A percentile compares a stretch with the other conserved stretches of the same genome.
Conservation (phyloP, 2,797 vertebrate genomes). For the Apodemus agrarius region DNA sequence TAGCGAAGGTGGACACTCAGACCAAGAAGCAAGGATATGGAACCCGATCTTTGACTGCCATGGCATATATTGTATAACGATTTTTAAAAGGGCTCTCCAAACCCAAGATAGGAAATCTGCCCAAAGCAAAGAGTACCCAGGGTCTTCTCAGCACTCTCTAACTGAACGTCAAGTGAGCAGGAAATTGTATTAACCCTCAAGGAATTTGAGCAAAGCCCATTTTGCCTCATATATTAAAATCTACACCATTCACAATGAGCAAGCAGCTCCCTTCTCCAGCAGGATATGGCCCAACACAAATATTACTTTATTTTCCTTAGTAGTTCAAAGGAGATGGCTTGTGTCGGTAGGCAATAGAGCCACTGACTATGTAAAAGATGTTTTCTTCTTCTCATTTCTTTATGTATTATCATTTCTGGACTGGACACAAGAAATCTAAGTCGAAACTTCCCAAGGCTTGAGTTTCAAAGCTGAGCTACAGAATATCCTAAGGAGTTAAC, state of each 20-base stretch:
- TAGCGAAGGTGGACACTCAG: conserved; percentile 63
- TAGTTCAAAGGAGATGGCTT: conserved; percentile 62
- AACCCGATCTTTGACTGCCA: not conserved
- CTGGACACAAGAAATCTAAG: not conserved
- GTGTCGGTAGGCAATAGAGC: conserved; percentile 53
- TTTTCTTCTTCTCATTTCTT: conserved; percentile 46
- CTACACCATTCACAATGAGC: conserved; percentile 5
- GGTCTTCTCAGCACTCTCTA: not conserved
- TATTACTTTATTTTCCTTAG: conserved; percentile 71
- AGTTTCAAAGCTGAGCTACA: not conserved
- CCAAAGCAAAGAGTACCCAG: not conserved
- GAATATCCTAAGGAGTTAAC: not conserved
- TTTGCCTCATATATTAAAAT: conserved; percentile 16
- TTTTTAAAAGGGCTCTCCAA: not conserved
- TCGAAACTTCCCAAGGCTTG: not conserved
- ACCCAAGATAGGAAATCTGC: conserved; percentile 26
- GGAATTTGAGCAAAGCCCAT: not conserved
- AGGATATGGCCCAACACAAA: conserved; percentile 63
- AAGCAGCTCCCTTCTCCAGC: conserved; percentile 26
- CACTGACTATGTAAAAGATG: conserved; percentile 50
- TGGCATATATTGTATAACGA: not conserved
- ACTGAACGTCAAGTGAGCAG: not conserved
- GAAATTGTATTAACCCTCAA: not conserved
- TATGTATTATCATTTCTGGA: conserved; percentile 27
- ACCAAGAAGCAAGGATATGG: not conserved